Evolutionary conservation across 2,797 vertebrate species (phyloP).

Genomic region (Sparidentex hasta): DNA sequence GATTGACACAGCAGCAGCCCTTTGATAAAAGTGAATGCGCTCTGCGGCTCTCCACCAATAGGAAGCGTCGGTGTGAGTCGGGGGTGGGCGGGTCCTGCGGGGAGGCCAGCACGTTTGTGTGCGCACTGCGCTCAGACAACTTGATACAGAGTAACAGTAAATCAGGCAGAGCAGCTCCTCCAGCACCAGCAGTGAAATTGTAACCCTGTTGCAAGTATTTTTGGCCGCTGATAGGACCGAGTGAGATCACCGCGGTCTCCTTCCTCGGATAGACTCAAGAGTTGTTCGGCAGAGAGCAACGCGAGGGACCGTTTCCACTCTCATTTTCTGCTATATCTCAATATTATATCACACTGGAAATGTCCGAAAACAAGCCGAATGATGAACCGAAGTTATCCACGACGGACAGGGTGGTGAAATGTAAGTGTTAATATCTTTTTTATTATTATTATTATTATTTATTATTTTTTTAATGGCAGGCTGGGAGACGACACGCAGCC

Average conservation of each 20-base stretch:
- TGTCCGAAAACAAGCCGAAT: constrained; percentile 97
- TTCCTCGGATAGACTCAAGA: constrained; percentile 77
- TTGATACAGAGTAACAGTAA: constrained; percentile 86
- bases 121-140: constrained; percentile 74
- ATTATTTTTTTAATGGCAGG: background rate
- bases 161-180: constrained; percentile 83
- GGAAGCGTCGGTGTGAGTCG: background rate
- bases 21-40: constrained; percentile 43
- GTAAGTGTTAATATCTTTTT: constrained; percentile 84
- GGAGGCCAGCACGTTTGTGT: constrained; percentile 62
- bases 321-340: constrained; percentile 72
- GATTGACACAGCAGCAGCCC: constrained; percentile 57
- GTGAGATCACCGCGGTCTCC: constrained; percentile 84
- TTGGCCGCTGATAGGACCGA: constrained; percentile 83
- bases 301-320: constrained; percentile 73
- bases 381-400: constrained; percentile 98
- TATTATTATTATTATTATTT: too few relatives aligned
- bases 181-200: constrained; percentile 84
- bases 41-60: constrained; percentile 64
- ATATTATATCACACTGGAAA: constrained; percentile 89
- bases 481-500: constrained; percentile 30
- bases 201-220: constrained; percentile 86
- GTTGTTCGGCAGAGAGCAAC: constrained; percentile 80
- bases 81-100: constrained; percentile 59
- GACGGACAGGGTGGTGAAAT: constrained; percentile 97